A percentile compares a stretch with the other conserved stretches of the same genome.
Conservation (phyloP, 2,888 invertebrate species). For the Amphipoea lucens region DNA sequence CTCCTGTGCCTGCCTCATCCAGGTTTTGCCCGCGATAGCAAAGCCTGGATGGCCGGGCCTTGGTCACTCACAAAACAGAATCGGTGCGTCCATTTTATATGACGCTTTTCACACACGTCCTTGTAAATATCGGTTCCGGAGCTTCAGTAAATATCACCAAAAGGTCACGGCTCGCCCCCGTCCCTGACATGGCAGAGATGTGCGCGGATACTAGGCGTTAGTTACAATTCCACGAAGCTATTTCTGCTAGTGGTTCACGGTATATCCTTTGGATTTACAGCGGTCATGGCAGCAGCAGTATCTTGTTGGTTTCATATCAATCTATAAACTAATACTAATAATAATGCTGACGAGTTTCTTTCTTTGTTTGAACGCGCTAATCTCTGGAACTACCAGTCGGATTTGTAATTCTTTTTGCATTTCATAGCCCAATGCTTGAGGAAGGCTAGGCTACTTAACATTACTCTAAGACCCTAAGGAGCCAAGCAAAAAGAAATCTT, state of each 20-base stretch:
- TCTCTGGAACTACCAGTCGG: no score
- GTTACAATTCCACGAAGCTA: neutral
- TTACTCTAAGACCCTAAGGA: no score
- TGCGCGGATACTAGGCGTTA: neutral
- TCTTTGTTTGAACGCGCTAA: no score
- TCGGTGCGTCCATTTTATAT: neutral
- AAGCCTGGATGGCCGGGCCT: neutral
- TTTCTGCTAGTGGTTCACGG: neutral
- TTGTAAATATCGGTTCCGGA: constrained; percentile 3
- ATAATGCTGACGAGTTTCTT: no score
- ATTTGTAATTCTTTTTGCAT: no score
- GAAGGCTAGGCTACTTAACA: no score
- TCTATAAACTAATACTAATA: no score
- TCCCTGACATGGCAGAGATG: neutral
- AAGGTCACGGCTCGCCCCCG: neutral
- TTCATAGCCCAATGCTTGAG: no score
- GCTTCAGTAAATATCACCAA: constrained; percentile 19
- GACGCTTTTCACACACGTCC: neutral
- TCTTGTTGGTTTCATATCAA: neutral
- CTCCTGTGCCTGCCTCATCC: no score
- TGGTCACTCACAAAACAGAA: neutral
- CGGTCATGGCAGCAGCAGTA: neutral
- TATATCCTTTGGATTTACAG: neutral
- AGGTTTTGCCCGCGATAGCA: no score
- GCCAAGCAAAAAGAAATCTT: neutral